A percentile compares a stretch with the other conserved stretches of the same genome.
Evolutionary conservation across 2,888 invertebrate genomes (phyloP).

Genomic region (Dryadula phaetusa): DNA sequence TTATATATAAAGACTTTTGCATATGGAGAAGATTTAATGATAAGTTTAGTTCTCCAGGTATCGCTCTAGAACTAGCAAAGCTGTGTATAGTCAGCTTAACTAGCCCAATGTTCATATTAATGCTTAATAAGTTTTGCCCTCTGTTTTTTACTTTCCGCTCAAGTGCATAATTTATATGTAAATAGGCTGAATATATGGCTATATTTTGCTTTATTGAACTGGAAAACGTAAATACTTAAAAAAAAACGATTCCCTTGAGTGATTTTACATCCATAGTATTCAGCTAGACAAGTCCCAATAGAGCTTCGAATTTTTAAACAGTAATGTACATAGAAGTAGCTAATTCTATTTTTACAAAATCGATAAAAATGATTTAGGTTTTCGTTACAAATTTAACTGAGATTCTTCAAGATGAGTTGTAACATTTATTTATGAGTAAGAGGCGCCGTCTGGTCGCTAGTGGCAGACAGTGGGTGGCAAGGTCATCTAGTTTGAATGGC

Average conservation of each 20-base stretch:
- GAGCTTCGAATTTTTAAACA: neutral
- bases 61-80: no score
- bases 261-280: neutral
- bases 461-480: conserved; percentile 41
- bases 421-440: conserved; percentile 36
- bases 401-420: conserved; percentile 25
- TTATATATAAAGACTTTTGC: no score
- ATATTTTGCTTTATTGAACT: neutral
- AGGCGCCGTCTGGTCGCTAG: conserved; percentile 47
- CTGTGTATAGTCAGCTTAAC: no score
- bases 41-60: neutral
- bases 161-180: no score
- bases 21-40: no score
- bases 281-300: neutral
- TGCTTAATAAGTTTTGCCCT: no score
- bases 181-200: neutral
- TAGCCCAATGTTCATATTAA: no score
- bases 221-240: neutral
- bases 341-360: conserved; percentile 3
- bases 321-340: neutral
- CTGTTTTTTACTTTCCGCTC: no score
- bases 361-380: conserved; percentile 6
- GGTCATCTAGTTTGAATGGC: conserved; percentile 38
- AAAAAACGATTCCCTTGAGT: neutral
- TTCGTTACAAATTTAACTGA: conserved; percentile 17